Conservation (phyloP, 1,140 invertebrate species). For the Calephelis nemesis region DNA sequence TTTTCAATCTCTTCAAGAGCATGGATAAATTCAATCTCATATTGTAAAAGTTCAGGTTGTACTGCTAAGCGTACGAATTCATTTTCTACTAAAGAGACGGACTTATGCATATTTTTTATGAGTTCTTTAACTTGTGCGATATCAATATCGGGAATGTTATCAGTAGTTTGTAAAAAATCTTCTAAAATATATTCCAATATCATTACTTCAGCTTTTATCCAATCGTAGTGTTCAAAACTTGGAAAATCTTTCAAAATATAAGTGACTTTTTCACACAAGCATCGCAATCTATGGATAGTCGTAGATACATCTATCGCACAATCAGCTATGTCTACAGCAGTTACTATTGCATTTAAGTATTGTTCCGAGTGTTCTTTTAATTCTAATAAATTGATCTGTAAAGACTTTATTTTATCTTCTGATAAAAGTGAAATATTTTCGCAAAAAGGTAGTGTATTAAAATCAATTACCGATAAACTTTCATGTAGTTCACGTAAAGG, state of each 20-base stretch:
- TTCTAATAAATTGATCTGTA: constrained; percentile 43
- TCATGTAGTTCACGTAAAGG: constrained; percentile 67
- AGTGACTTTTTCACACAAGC: constrained; percentile 46
- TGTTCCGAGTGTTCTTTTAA: constrained; percentile 55
- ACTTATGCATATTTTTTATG: constrained; percentile 47
- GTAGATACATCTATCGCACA: constrained; percentile 47
- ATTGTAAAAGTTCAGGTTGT: constrained; percentile 32
- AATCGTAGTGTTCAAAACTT: not conserved
- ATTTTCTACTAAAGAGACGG: constrained; percentile 41
- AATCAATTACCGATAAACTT: constrained; percentile 55
- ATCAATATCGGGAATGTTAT: constrained; percentile 35
- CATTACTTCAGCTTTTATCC: constrained; percentile 17
- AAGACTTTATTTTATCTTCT: constrained; percentile 49
- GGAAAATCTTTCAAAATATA: constrained; percentile 8
- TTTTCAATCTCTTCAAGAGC: constrained; percentile 50
- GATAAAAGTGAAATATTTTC: constrained; percentile 54
- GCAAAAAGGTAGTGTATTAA: constrained; percentile 54
- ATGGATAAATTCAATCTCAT: constrained; percentile 50
- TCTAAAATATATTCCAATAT: constrained; percentile 35
- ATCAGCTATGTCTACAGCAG: constrained; percentile 45
- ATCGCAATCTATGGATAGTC: constrained; percentile 41
- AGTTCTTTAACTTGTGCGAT: constrained; percentile 45
- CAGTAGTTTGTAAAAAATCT: constrained; percentile 41
- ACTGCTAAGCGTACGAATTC: constrained; percentile 48
- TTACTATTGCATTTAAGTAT: constrained; percentile 45